phyloP scores from a whole-genome alignment of 2,888 invertebrate species.

The Chrysotoxum bicinctum region DNA sequence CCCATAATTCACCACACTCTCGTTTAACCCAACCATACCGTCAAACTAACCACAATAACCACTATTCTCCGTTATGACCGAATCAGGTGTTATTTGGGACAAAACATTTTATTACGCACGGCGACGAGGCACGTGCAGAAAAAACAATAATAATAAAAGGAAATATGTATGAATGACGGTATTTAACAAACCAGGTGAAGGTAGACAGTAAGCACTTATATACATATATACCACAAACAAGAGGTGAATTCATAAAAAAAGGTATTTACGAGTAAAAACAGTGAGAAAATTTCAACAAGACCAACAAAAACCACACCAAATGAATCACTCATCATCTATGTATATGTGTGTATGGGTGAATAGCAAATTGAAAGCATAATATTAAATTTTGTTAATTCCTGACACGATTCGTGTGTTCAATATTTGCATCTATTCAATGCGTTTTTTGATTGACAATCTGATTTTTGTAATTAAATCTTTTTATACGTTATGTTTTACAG shows the following conservation, averaged over 20 bases:
- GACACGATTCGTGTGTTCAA: conserved; percentile 28
- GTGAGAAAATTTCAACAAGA: conserved; percentile 26
- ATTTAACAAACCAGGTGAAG: conserved; percentile 45
- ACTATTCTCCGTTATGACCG: conserved; percentile 34
- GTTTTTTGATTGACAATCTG: conserved; percentile 31
- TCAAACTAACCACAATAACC: conserved; percentile 15
- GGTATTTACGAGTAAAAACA: conserved; percentile 26
- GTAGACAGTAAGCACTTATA: conserved; percentile 10
- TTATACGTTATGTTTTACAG: background rate
- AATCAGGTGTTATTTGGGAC: conserved; percentile 59
- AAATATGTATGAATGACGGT: conserved; percentile 6
- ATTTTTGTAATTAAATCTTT: conserved; percentile 41
- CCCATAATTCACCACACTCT: conserved; percentile 41
- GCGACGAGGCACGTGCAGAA: conserved; percentile 35
- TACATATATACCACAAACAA: background rate
- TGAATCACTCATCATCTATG: conserved; percentile 26
- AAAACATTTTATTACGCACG: conserved; percentile 53
- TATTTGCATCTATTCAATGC: conserved; percentile 24
- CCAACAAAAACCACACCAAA: conserved; percentile 24
- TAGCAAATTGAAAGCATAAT: conserved; percentile 1
- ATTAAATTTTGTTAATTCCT: conserved; percentile 32
- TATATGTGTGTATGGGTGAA: background rate
- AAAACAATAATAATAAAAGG: conserved; percentile 5
- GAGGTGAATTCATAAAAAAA: conserved; percentile 6
- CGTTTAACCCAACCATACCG: background rate